phyloP scores from a whole-genome alignment of 2,113 vertebrate species.

The Pomatorhinus ruficollis region DNA sequence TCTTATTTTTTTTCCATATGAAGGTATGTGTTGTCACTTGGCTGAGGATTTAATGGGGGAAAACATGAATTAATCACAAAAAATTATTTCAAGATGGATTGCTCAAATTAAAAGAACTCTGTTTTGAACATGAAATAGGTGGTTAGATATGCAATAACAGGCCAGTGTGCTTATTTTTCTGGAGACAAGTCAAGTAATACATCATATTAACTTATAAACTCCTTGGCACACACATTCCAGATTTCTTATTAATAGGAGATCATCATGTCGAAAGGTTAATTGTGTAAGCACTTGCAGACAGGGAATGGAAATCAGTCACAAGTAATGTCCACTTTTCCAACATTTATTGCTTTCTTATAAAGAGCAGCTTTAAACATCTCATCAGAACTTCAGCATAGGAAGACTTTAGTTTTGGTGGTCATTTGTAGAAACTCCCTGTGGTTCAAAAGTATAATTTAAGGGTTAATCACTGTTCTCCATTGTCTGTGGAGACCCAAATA shows the following conservation, averaged over 20 bases:
- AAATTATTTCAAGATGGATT: neutral
- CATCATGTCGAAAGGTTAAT: conserved; percentile 39
- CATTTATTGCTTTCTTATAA: neutral
- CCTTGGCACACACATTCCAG: neutral
- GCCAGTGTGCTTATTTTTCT: neutral
- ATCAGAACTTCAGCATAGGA: neutral
- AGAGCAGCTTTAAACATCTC: neutral
- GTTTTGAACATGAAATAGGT: neutral
- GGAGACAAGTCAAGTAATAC: neutral
- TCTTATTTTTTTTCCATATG: rapidly evolving
- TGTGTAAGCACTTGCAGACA: neutral
- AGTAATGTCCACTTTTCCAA: neutral
- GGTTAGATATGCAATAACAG: neutral
- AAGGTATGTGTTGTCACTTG: neutral
- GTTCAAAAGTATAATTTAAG: neutral
- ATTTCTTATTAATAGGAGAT: conserved; percentile 11
- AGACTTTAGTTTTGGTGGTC: neutral
- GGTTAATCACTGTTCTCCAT: neutral
- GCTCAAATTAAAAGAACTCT: neutral
- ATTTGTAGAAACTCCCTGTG: neutral
- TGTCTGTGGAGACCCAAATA: neutral
- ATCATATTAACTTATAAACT: neutral
- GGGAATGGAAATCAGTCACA: neutral
- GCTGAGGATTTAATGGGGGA: neutral
- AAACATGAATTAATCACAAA: neutral